Evolutionary conservation across 2,888 invertebrate genomes (phyloP).

Genomic region (Folsomia manolachei): DNA sequence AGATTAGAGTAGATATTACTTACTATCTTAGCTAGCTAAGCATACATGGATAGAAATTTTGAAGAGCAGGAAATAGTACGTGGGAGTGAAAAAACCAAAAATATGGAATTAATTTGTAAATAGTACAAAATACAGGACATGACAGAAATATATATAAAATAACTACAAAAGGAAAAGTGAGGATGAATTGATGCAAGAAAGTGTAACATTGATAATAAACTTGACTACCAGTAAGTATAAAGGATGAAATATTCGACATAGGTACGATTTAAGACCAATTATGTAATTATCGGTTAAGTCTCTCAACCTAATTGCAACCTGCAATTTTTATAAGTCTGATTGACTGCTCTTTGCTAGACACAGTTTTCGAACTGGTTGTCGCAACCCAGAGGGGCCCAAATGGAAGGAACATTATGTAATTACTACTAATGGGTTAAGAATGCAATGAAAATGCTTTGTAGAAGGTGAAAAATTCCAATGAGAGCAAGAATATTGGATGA

Average conservation of each 20-base stretch:
- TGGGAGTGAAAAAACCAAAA: background rate
- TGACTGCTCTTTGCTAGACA: background rate
- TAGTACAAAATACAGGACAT: background rate
- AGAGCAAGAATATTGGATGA: too few species aligned
- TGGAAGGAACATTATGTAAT: background rate
- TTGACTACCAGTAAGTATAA: too few species aligned
- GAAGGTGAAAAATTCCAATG: too few species aligned
- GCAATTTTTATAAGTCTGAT: conserved; percentile 2
- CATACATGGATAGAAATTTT: background rate
- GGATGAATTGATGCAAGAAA: too few species aligned
- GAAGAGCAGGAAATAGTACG: background rate
- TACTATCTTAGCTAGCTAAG: too few species aligned
- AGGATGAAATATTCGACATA: too few species aligned
- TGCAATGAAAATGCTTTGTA: too few species aligned
- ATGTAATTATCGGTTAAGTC: background rate
- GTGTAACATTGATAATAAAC: too few species aligned
- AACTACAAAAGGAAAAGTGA: too few species aligned
- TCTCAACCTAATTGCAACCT: background rate
- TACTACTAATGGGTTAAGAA: background rate
- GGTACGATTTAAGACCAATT: too few species aligned
- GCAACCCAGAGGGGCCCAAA: background rate
- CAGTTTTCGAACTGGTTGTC: background rate
- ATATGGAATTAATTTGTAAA: background rate
- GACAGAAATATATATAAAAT: background rate
- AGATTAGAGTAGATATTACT: too few species aligned